Evolutionary conservation across 2,113 vertebrate species (phyloP).

Genomic region (Catharus fuscescens): DNA sequence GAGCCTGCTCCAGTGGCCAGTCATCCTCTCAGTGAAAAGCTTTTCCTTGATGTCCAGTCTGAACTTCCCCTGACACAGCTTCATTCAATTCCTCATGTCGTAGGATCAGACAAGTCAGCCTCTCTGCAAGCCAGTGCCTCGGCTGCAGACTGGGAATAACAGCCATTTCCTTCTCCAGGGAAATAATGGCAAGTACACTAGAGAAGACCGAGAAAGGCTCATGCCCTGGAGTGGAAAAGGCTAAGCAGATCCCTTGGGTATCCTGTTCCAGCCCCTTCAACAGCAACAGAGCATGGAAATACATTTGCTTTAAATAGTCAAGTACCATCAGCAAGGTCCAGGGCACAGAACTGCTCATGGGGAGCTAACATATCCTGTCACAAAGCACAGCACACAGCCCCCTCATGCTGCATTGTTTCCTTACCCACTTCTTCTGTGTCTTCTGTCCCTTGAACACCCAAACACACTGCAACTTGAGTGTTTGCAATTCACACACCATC

Average conservation of each 20-base stretch:
- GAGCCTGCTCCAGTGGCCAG: neutral
- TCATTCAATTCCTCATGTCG: neutral
- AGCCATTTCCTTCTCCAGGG: neutral
- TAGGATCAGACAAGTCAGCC: neutral
- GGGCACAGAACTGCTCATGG: neutral
- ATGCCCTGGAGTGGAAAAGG: neutral
- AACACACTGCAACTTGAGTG: rapidly evolving
- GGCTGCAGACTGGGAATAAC: neutral
- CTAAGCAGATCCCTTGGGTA: neutral
- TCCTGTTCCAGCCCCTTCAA: neutral
- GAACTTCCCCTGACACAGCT: neutral
- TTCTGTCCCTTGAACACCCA: neutral
- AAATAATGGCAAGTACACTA: neutral
- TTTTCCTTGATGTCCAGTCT: neutral
- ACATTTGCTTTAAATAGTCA: neutral
- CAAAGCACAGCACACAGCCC: neutral
- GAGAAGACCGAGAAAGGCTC: neutral
- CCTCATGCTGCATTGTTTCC: neutral
- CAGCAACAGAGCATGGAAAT: neutral
- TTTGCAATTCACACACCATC: rapidly evolving
- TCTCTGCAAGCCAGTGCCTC: neutral
- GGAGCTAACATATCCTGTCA: neutral
- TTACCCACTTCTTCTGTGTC: neutral
- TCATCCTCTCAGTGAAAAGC: neutral
- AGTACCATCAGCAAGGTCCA: neutral